A percentile compares a stretch with the other conserved stretches of the same genome.
These are phyloP conservation scores for Drosophila ironensis DNA, from an alignment of 1,140 invertebrate species.

Conservation along the genomic window DNA sequence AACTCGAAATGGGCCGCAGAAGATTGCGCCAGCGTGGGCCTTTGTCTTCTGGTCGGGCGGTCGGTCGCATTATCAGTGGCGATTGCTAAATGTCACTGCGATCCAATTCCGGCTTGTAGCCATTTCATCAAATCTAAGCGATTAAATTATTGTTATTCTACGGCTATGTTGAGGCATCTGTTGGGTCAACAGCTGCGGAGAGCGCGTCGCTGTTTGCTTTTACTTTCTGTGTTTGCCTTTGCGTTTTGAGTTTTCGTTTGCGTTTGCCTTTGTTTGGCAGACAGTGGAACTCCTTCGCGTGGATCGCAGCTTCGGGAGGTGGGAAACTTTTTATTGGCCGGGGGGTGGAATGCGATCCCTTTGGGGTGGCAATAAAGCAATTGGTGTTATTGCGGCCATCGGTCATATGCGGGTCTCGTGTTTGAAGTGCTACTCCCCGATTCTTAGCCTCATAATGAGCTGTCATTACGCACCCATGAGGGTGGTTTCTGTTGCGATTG, in stretches of 20 bases:
- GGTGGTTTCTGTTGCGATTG: constrained; percentile 40
- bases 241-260: constrained; percentile 7
- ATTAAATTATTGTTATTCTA: constrained; percentile 26
- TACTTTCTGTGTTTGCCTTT: constrained; percentile 17
- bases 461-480: constrained; percentile 46
- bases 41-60: constrained; percentile 31
- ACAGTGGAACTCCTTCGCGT: constrained; percentile 3
- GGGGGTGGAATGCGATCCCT: constrained; percentile 28
- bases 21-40: constrained; percentile 40
- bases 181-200: too few species aligned
- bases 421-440: constrained; percentile 42
- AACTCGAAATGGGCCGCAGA: constrained; percentile 31
- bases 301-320: constrained; percentile 18
- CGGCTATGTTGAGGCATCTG: constrained; percentile 12
- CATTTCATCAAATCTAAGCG: constrained; percentile 9
- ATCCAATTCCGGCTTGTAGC: constrained; percentile 36
- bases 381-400: constrained; percentile 56
- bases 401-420: constrained; percentile 55
- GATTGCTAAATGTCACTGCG: constrained; percentile 25
- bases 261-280: constrained; percentile 1
- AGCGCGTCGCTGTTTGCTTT: constrained; percentile 59
- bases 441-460: constrained; percentile 47
- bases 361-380: constrained; percentile 34
- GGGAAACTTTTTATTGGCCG: constrained; percentile 33
- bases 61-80: constrained; percentile 47